Evolutionary conservation across 2,888 invertebrate genomes (phyloP).

Genomic region (Tenodera sinensis): DNA sequence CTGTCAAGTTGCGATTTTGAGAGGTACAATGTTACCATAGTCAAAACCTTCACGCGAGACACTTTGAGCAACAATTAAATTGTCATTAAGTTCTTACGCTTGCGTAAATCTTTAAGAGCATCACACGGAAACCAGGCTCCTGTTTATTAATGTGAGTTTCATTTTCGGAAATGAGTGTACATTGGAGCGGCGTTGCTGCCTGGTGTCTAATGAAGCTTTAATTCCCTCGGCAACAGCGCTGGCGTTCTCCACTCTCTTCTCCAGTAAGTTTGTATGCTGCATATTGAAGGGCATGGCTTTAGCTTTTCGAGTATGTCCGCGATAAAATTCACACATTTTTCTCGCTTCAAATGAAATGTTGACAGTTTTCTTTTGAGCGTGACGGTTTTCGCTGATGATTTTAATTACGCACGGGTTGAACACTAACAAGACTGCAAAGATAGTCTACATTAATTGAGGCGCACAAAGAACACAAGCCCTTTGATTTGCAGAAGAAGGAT

Average conservation of each 20-base stretch:
- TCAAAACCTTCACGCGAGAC: neutral
- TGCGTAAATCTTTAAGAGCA: neutral
- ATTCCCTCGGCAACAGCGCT: constrained; percentile 10
- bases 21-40: neutral
- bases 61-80: neutral
- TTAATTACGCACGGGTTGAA: neutral
- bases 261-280: neutral
- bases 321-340: neutral
- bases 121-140: neutral
- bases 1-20: too few species aligned
- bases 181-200: neutral
- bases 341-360: neutral
- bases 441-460: neutral
- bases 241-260: neutral
- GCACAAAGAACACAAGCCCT: neutral
- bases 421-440: neutral
- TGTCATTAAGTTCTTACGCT: neutral
- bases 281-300: neutral
- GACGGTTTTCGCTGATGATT: neutral
- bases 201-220: constrained; percentile 20
- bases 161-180: constrained; percentile 11
- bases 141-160: constrained; percentile 1
- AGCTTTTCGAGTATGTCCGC: neutral
- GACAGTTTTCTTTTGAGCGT: neutral
- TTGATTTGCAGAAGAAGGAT: neutral